These are phyloP conservation scores for Hepsetus odoe DNA, from an alignment of 2,113 vertebrate genomes.

Conservation along the genomic window DNA sequence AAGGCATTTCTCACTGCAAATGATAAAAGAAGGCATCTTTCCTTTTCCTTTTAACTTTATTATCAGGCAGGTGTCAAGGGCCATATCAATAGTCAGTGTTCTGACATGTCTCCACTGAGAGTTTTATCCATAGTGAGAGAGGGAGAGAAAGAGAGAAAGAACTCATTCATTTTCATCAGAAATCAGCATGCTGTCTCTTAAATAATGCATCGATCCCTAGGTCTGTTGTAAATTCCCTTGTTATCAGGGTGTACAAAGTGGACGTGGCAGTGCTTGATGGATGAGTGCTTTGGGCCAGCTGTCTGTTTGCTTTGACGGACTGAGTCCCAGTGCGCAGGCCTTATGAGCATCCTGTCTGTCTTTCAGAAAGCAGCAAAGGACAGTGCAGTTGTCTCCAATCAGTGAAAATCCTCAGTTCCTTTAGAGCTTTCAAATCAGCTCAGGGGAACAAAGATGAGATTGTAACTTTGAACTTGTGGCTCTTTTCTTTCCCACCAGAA, in stretches of 20 bases:
- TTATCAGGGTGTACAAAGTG: conserved; percentile 52
- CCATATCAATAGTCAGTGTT: conserved; percentile 82
- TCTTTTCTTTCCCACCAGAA: background rate
- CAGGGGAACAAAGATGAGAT: background rate
- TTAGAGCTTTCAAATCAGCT: conserved; percentile 31
- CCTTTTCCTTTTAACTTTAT: conserved; percentile 59
- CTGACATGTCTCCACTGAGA: conserved; percentile 73
- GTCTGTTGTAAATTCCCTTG: conserved; percentile 64
- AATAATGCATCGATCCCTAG: conserved; percentile 80
- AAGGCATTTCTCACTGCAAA: conserved; percentile 46
- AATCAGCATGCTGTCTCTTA: conserved; percentile 79
- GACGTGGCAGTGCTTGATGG: conserved; percentile 62
- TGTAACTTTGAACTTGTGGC: conserved; percentile 1
- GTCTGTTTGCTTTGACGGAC: conserved; percentile 15
- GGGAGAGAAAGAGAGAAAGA: background rate
- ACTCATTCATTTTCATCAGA: conserved; percentile 73
- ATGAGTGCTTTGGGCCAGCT: conserved; percentile 62
- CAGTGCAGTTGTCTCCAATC: conserved; percentile 21
- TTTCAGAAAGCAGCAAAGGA: conserved; percentile 50
- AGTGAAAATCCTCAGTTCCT: background rate
- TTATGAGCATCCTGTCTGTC: conserved; percentile 24
- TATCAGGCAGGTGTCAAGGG: conserved; percentile 75
- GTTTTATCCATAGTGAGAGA: conserved; percentile 70
- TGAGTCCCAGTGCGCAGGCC: conserved; percentile 41
- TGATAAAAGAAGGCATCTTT: conserved; percentile 43